Base-by-base conservation (phyloP, 2,888 invertebrate genomes). In the Sympetrum striolatum region DNA sequence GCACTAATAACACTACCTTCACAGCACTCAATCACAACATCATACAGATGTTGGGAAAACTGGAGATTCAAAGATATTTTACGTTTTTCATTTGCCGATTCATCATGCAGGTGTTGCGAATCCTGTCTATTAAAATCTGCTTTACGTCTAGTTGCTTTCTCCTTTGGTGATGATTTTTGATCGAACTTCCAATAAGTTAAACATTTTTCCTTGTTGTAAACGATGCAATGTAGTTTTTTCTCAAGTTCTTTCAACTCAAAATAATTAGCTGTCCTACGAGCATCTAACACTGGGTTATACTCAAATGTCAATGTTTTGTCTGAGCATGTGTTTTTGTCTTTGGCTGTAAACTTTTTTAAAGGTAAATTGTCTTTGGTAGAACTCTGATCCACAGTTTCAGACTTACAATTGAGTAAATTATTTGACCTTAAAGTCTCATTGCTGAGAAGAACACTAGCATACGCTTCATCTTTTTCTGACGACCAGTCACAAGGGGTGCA, bases 21-120 rank as follows among this genome's bases (percentile, higher is more conserved):
- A 60, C 93, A 93, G 80, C 94, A 95, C 64, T 95, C 94, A 53
- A 97, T 95, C 80, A 94, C 94, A 0, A 96, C 96, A 93, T 97
- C 96, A 91, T 95, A 95, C 0, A 96, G 93, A 18, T 95, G 95
- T 0, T 94, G 93, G 81, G 94, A 93, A 1, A 94, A 93, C 0
- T 93, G 93, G 0, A 95, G 94, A 73, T 95, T 94, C 93, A 96
- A 95, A 0, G 92, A 91, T 92, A 94, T 12, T 92, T 93, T 91
- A 44, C 92, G 92, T 5, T 86, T 86, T 37, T 86, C 86, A 64
- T 39, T 3, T 3, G 0, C 25, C 0, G 25, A 37, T 8, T n/a
- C n/a, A n/a, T n/a, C n/a, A n/a, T n/a, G n/a, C n/a, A n/a, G n/a
- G n/a, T n/a, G n/a, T n/a, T n/a, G n/a, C n/a, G n/a, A n/a, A n/a